Evolutionary conservation across 2,113 vertebrate species (phyloP).

Genomic region (Antidorcas marsupialis): DNA sequence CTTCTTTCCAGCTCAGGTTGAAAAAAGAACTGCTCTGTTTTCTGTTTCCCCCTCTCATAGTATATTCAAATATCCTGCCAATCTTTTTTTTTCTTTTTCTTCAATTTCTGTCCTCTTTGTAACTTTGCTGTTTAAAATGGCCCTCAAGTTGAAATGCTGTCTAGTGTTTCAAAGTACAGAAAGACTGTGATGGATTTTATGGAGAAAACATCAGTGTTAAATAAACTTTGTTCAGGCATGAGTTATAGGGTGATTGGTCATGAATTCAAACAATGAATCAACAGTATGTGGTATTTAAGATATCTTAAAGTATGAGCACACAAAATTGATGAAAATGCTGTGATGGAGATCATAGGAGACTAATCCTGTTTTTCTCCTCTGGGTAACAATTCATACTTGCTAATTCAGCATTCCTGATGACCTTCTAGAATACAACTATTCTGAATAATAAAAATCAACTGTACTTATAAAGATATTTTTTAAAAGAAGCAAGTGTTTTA

Average conservation of each 20-base stretch:
- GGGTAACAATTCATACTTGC: background rate
- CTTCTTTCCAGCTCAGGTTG: background rate
- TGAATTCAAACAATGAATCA: background rate
- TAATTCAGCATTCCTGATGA: background rate
- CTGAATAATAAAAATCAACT: background rate
- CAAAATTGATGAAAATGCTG: background rate
- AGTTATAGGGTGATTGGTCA: background rate
- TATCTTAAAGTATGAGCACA: background rate
- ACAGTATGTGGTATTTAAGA: background rate
- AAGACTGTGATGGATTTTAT: background rate
- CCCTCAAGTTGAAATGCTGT: background rate
- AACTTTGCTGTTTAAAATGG: background rate
- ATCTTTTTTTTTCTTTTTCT: background rate
- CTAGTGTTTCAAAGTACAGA: background rate
- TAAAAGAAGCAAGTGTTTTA: background rate
- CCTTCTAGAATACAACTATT: background rate
- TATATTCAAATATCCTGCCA: background rate
- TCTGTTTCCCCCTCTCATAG: background rate
- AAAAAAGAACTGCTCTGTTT: background rate
- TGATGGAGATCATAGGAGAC: background rate
- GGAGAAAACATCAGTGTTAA: background rate
- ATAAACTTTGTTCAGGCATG: background rate
- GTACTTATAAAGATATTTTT: background rate
- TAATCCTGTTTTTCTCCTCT: background rate
- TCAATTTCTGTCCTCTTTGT: background rate